Evolutionary conservation across 2,113 vertebrate genomes (phyloP), one percentile per base, ranked within the genome.

Genomic region (Aythya baeri): DNA sequence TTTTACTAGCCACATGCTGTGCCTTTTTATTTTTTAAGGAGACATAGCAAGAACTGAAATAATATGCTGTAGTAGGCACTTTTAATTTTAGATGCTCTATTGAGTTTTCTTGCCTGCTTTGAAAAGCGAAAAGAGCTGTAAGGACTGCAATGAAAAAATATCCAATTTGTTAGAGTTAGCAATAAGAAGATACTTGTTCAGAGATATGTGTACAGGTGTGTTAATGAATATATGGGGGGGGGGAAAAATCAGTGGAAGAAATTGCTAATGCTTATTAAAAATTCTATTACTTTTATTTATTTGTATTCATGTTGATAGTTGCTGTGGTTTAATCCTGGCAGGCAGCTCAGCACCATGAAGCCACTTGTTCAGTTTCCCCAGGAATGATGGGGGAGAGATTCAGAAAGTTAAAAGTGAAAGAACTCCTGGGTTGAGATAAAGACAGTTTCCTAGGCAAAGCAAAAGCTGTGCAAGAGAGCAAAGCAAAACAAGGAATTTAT

Each of bases 1-100:
- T 91, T 83, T 90, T 93, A 14, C 58, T 83, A 49, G 54, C 84
- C 83, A 72, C 89, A 72, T 89, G 76, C 91, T 90, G 65, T 94
- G 84, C 34, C 62, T 70, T 94, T 95, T 94, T 88, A 38, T 72
- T 74, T 73, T 74, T 32, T 27, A 34, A 63, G 68, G 25, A 76
- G 44, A 54, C 75, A 9, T 86, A 38, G 32, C 79, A 54, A 91
- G 43, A 88, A 65, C 49, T 79, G 11, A 81, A 93, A 78, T 86
- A 17, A 63, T 86, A 43, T 67, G 29, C 49, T 86, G 13, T 73
- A 34, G 32, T 23, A 41, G 31, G 31, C 18, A 77, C 86, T 87
- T 88, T 79, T 67, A 31, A 54, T 71, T 6, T 75, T 65, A 50
- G 41, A 17, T 91, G 31, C 17, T 72, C 3, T 58, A 9, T n/a